phyloP scores from a whole-genome alignment of 2,797 vertebrate genomes.

The Xiphophorus birchmanni region DNA sequence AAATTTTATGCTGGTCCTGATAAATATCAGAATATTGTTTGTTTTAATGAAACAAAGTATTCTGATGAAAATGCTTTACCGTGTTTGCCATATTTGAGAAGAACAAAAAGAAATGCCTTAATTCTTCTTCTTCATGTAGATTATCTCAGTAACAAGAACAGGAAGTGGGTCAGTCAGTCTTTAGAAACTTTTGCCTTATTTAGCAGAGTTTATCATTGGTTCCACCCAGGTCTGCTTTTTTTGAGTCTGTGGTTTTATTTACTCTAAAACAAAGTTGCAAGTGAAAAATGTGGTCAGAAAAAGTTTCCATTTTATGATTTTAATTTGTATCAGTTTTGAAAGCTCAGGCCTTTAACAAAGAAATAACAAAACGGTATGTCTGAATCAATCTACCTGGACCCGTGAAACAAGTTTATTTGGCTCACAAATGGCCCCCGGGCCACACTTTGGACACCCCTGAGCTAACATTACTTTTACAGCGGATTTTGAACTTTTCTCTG shows the following conservation, averaged over 20 bases:
- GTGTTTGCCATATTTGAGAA: neutral
- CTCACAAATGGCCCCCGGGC: neutral
- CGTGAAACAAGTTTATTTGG: neutral
- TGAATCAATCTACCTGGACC: neutral
- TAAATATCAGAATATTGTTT: too few relatives aligned
- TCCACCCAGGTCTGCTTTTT: neutral
- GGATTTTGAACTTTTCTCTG: neutral
- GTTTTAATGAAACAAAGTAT: neutral
- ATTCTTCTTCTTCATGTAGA: neutral
- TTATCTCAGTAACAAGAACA: neutral
- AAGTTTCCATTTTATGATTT: neutral
- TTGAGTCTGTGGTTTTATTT: neutral
- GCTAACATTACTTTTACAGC: neutral
- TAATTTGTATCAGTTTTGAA: neutral
- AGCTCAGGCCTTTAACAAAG: neutral
- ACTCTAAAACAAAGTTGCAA: neutral
- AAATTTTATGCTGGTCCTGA: too few relatives aligned
- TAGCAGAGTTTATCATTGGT: neutral
- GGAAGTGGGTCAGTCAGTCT: neutral
- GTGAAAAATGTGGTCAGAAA: neutral
- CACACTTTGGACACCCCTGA: neutral
- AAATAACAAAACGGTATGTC: neutral
- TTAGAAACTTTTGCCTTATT: neutral
- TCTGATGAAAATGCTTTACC: neutral
- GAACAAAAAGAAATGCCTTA: neutral